A percentile compares a stretch with the other conserved stretches of the same genome.
Evolutionary conservation across 2,113 vertebrate species (phyloP).

Genomic region (Ceuthmochares aereus): DNA sequence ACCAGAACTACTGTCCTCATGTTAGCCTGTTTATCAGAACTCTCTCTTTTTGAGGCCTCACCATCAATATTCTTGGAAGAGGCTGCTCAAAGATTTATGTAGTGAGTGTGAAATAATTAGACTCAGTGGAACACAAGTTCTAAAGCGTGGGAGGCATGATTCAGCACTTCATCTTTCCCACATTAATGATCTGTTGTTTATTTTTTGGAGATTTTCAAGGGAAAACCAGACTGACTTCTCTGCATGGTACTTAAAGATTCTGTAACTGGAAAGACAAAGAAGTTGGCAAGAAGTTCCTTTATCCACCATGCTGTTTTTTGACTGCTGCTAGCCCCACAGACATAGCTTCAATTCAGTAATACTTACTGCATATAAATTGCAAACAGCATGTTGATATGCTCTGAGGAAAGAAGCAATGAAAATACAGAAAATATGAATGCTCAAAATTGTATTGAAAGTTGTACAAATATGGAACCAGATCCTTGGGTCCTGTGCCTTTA

Average conservation of each 20-base stretch:
- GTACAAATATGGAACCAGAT: neutral
- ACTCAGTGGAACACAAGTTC: constrained; percentile 14
- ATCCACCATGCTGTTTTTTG: constrained; percentile 14
- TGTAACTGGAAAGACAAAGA: constrained; percentile 21
- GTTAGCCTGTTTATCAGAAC: neutral
- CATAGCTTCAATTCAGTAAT: neutral
- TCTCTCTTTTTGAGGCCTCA: neutral
- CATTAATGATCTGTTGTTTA: neutral
- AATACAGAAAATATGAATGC: neutral
- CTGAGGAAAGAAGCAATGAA: neutral
- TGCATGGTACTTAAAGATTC: neutral
- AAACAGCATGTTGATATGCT: neutral
- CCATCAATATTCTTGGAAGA: neutral
- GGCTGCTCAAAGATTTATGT: neutral
- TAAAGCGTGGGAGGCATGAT: constrained; percentile 18
- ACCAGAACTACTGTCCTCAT: neutral
- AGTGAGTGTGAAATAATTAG: constrained; percentile 31
- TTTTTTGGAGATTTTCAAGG: neutral
- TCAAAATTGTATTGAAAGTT: neutral
- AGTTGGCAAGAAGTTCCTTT: constrained; percentile 1
- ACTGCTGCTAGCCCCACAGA: neutral
- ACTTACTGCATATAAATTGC: neutral
- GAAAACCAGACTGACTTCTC: constrained; percentile 13
- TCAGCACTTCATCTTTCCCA: constrained; percentile 37
- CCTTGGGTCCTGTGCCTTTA: neutral